Conservation (phyloP, 2,888 invertebrate genomes). For the Creontiades dilutus region DNA sequence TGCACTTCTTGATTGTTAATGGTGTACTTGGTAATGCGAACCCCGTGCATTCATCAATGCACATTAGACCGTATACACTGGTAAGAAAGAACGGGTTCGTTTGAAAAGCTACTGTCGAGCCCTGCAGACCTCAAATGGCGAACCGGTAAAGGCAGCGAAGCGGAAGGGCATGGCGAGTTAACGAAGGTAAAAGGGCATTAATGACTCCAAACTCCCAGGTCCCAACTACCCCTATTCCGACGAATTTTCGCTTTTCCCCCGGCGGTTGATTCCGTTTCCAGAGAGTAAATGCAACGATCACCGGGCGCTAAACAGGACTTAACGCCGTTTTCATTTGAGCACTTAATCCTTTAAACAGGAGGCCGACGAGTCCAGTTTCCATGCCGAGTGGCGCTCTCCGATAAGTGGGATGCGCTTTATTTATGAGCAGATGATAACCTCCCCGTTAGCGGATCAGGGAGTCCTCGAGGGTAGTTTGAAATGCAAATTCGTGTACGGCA, state of each 20-base stretch:
- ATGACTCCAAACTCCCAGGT: conserved; percentile 21
- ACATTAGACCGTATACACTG: no score
- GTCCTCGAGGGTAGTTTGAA: neutral
- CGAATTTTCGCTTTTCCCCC: conserved; percentile 41
- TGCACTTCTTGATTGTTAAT: no score
- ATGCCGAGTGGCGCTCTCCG: neutral
- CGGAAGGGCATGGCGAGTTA: conserved; percentile 1
- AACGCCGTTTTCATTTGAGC: conserved; percentile 35
- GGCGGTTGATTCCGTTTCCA: conserved; percentile 32
- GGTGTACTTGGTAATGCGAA: no score
- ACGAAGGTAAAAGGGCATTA: conserved; percentile 49
- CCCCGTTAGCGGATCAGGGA: neutral
- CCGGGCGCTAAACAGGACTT: conserved; percentile 27
- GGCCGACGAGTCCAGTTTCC: neutral
- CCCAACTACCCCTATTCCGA: neutral
- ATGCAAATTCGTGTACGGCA: neutral
- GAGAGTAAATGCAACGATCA: conserved; percentile 15
- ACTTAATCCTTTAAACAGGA: neutral
- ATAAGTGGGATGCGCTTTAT: conserved; percentile 31
- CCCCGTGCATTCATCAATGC: no score
- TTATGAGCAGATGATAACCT: conserved; percentile 7
- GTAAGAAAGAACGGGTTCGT: no score
- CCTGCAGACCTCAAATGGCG: no score
- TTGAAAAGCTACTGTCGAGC: no score
- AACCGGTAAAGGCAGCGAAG: neutral